These are phyloP conservation scores for Cosmorhoe ocellata DNA, from an alignment of 2,888 invertebrate species.

Conservation along the genomic window DNA sequence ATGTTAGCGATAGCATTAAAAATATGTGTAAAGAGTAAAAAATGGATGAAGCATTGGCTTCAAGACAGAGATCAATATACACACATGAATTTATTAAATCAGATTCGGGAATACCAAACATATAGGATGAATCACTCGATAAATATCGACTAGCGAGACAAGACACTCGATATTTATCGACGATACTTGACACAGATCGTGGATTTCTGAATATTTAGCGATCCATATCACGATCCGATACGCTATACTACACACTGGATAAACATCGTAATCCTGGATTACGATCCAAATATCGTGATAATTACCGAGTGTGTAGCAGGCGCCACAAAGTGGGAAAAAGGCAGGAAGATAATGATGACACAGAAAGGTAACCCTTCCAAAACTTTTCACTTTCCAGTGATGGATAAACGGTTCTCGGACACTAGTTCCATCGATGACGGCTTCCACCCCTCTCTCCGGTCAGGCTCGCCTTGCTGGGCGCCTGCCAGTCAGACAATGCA, in stretches of 20 bases:
- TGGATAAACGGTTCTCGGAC: slow-evolving; percentile 77
- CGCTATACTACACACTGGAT: neutral
- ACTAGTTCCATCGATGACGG: slow-evolving; percentile 73
- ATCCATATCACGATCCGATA: too few species aligned
- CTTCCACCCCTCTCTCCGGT: slow-evolving; percentile 67
- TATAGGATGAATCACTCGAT: neutral
- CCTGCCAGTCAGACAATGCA: slow-evolving; percentile 75
- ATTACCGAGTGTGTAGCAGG: neutral
- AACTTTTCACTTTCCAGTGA: slow-evolving; percentile 48
- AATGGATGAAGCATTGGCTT: neutral
- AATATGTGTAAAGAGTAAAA: neutral
- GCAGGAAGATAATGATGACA: too few species aligned
- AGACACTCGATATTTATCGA: too few species aligned
- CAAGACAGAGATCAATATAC: neutral
- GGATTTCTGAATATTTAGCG: neutral
- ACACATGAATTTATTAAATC: neutral
- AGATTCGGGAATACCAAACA: neutral
- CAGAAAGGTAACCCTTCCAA: too few species aligned
- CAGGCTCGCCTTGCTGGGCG: slow-evolving; percentile 72
- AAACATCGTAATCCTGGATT: too few species aligned
- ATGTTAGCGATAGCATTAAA: neutral
- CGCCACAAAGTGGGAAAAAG: neutral
- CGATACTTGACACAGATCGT: neutral
- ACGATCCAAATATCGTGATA: neutral
- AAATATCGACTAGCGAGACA: neutral